Base-by-base conservation (phyloP, 2,888 invertebrate species). In the Drosophila kambysellisi region DNA sequence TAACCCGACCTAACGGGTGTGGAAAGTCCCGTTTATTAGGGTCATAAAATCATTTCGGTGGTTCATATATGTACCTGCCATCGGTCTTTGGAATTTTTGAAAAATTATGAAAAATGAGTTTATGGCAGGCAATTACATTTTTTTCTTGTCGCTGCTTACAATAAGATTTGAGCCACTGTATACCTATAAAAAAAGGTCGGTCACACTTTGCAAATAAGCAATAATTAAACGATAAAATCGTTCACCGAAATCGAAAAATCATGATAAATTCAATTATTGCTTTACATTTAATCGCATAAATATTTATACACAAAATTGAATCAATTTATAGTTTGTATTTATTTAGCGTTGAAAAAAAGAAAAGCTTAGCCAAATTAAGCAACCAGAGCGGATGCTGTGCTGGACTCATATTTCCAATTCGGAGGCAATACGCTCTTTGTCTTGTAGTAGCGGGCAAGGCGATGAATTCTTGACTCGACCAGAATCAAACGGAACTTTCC, bases 391-490 rank as follows among this genome's bases (percentile, higher is more conserved):
- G 99, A 99, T 60, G 99, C 99, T 73, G 99, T 99, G 94, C 97
- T 97, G 43, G 98, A 98, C 94, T 99, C 99, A 93, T 99, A 99
- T 94, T 99, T 99, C 99, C 99, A 99, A 94, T 97, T 99, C 41
- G 99, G 99, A 69, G 99, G 96, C 76, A 99, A 95, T 74, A 98
- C 97, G 91, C 96, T 96, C 95, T 97, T 98, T 63, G 97, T 97
- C 94, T 99, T 99, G 95, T 99, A 99, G 94, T 99, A 99, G 85
- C 99, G 96, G 52, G 99, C 99, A 93, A 99, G 95, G 92, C 99
- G 96, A 94, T 99, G 99, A 92, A 99, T 99, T 93, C 99, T 96
- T 65, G 99, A 99, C 94, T 99, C 99, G 1, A 99, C 99, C 88
- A 99, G 95, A 96, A 99, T 99, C 90, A 99, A 95, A 91, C 99